Evolutionary conservation across 2,888 invertebrate species (phyloP).

Genomic region (Electrophaes corylata): DNA sequence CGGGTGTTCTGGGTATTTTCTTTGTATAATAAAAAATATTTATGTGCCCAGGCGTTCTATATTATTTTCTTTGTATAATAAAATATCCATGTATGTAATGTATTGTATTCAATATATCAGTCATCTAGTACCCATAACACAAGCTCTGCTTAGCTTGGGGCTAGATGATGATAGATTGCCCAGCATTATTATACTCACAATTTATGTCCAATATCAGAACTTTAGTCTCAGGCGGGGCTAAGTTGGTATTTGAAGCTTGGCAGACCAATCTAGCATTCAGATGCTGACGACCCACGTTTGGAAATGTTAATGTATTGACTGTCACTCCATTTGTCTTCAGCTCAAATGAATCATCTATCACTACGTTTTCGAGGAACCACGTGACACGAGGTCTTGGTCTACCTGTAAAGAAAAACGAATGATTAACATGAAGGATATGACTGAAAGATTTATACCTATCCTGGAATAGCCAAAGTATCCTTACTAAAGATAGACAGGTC

Average conservation of each 20-base stretch:
- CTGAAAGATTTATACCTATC: too few relatives aligned
- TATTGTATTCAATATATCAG: too few relatives aligned
- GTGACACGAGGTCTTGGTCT: constrained; percentile 91
- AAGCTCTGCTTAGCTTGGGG: too few relatives aligned
- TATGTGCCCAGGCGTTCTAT: too few relatives aligned
- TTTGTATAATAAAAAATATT: too few relatives aligned
- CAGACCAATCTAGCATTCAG: constrained; percentile 93
- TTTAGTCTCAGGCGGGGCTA: constrained; percentile 90
- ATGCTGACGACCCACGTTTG: constrained; percentile 92
- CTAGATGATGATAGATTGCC: too few relatives aligned
- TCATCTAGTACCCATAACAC: too few relatives aligned
- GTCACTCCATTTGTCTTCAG: constrained; percentile 88
- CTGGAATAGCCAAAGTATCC: too few relatives aligned
- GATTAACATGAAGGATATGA: neutral
- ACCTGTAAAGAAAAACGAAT: constrained; percentile 79
- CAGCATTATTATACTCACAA: constrained; percentile 93
- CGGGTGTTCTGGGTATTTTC: too few relatives aligned
- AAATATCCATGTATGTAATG: too few relatives aligned
- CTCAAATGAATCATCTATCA: constrained; percentile 93
- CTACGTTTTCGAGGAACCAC: constrained; percentile 93
- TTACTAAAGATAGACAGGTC: too few relatives aligned
- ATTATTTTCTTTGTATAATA: too few relatives aligned
- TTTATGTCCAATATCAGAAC: constrained; percentile 93
- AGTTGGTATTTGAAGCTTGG: constrained; percentile 94
- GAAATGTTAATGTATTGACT: constrained; percentile 91